Evolutionary conservation across 2,797 vertebrate species (phyloP), one percentile per base, ranked within the genome.

Genomic region (Chelon labrosus): DNA sequence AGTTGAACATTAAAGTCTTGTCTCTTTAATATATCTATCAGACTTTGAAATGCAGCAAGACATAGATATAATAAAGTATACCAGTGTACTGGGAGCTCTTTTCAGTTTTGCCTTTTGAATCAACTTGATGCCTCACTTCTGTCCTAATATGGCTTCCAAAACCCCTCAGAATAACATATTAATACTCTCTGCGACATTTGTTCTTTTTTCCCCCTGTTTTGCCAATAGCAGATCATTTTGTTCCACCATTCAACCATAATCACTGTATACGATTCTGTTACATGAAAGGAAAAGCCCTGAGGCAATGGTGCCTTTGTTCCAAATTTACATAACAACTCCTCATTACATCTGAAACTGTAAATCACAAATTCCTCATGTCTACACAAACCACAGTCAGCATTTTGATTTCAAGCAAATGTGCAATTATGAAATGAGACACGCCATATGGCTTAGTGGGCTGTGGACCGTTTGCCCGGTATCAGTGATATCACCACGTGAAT

Each of bases 241-340:
- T 77, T 70, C 69, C 46, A 71, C 54, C 10, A 60, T 70, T 88
- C 49, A 57, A 39, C 38, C 0, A 5, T 79, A 77, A 84, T 83
- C 74, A 82, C 65, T 58, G 49, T 75, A 64, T 85, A 68, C 17
- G 39, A 70, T 74, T 77, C 50, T 62, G 70, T 39, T 83, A 63
- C 67, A 85, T 72, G 73, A 86, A 85, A 73, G 69, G 72, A 70
- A 59, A 62, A 62, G 46, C 80, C 89, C 76, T 8, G 61, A 79
- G 81, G 85, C 84, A 44, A 22, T 1, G 10, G 47, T n/a, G 80
- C 49, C 62, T 84, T 83, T 87, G 83, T 83, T 86, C 78, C 80
- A 70, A 70, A 89, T 90, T 85, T 85, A 88, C 81, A 81, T 67
- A 88, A 88, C 82, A 79, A 63, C 77, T 57, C 54, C 50, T 78